These are phyloP conservation scores for Scaptomyza hsui DNA, from an alignment of 1,140 invertebrate species.

Conservation along the genomic window DNA sequence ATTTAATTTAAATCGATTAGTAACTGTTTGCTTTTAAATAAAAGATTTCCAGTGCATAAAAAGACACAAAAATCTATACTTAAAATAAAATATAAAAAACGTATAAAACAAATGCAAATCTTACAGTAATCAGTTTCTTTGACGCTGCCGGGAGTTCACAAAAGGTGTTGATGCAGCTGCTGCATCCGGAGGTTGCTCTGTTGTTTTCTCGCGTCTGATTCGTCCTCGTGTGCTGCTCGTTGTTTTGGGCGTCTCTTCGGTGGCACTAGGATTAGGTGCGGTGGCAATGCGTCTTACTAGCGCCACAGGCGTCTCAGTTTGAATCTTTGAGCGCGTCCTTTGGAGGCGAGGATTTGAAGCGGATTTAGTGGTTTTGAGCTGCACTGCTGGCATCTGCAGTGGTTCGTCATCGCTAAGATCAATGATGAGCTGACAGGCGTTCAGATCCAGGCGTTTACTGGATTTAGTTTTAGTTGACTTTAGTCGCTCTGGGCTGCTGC, in stretches of 20 bases:
- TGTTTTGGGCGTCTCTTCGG: slow-evolving; percentile 16
- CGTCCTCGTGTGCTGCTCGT: slow-evolving; percentile 4
- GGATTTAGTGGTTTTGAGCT: slow-evolving; percentile 5
- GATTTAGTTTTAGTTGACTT: background rate
- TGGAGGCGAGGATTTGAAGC: background rate
- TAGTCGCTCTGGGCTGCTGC: slow-evolving; percentile 7
- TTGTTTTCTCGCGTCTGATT: slow-evolving; percentile 1
- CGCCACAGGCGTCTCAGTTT: background rate
- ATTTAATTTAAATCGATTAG: too few relatives aligned
- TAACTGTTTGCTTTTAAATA: too few relatives aligned
- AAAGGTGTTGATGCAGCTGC: slow-evolving; percentile 1
- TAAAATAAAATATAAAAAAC: slow-evolving; percentile 2
- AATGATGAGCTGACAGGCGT: slow-evolving; percentile 51
- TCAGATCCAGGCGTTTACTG: slow-evolving; percentile 34
- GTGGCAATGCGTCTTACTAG: background rate
- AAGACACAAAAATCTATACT: background rate
- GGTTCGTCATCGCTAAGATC: slow-evolving; percentile 53
- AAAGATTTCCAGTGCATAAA: too few relatives aligned
- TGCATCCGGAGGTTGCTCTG: too few relatives aligned
- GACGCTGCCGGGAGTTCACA: slow-evolving; percentile 30
- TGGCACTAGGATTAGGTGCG: background rate
- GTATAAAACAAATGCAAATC: background rate
- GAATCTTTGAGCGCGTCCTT: slow-evolving; percentile 5
- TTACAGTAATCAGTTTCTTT: slow-evolving; percentile 40
- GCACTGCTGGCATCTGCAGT: background rate